A percentile compares a stretch with the other conserved stretches of the same genome.
Conservation (phyloP, 2,113 vertebrate species). For the Macaca fascicularis region DNA sequence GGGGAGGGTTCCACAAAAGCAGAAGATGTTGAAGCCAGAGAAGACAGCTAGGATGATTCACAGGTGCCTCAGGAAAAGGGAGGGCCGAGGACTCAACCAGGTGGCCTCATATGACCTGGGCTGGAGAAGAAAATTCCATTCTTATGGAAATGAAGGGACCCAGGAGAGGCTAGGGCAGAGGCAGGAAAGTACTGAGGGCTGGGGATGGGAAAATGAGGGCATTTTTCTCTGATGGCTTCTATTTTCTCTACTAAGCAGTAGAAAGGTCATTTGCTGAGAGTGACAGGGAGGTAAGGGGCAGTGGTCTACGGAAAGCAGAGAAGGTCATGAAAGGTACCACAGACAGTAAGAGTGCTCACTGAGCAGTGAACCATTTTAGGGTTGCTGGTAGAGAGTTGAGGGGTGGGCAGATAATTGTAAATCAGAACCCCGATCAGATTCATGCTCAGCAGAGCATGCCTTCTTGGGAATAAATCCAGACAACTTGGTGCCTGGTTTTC, state of each 20-base stretch:
- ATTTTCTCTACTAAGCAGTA: background rate
- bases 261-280: background rate
- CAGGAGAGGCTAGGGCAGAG: background rate
- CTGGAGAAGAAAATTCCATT: background rate
- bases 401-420: background rate
- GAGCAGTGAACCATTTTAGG: background rate
- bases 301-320: background rate
- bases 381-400: background rate
- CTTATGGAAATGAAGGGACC: background rate
- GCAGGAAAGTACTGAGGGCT: background rate
- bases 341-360: fast-evolving
- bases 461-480: background rate
- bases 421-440: background rate
- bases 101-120: too few species aligned
- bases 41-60: background rate
- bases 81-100: background rate
- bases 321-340: background rate
- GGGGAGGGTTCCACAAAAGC: background rate
- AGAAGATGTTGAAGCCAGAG: background rate
- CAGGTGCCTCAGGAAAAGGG: background rate
- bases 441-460: background rate
- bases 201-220: background rate
- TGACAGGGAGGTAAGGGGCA: background rate
- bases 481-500: background rate
- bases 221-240: background rate